Evolutionary conservation across 2,888 invertebrate species (phyloP), one percentile per base, ranked within the genome.

Genomic region (Phyllotreta cruciferae): DNA sequence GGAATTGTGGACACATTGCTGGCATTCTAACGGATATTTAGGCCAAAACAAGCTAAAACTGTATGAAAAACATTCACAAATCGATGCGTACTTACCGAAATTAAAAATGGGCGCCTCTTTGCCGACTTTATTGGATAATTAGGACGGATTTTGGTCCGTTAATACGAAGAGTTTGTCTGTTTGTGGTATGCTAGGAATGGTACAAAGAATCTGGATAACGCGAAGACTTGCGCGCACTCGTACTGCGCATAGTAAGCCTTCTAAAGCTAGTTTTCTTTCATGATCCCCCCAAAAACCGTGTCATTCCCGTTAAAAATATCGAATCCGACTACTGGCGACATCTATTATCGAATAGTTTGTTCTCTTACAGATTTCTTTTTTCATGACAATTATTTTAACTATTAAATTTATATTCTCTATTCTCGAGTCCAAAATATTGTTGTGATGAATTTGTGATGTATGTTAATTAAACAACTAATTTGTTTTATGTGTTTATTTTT

Each of bases 131-230:
- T 77, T 76, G 80, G 83, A 84, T 86, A 87, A 87, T 87, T 87
- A 87, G 87, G 85, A 85, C 83, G 84, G 83, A 85, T 86, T 87
- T 86, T 85, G 83, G 79, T 83, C 85, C 86, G 87, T 87, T 87
- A 86, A 87, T 86, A 86, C 85, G 83, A 86, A 87, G 87, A 86
- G 87, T 87, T 86, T 84, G 85, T 85, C 86, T 86, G 86, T 87
- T 87, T 86, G 87, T 92, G 93, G 93, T 92, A 94, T 94, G 93
- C 90, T 87, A 91, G 91, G 93, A 93, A 94, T 94, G 93, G 91
- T 92, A 93, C 92, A 93, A 93, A 93, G 93, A 94, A 93, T 93
- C 92, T 89, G 88, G 91, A 93, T 92, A 92, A 93, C 93, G 93
- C 92, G 90, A 88, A 88, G 87, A 85, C 88, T 86, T 88, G 85